phyloP scores from a whole-genome alignment of 2,888 invertebrate genomes.

The Dasypolia templi region DNA sequence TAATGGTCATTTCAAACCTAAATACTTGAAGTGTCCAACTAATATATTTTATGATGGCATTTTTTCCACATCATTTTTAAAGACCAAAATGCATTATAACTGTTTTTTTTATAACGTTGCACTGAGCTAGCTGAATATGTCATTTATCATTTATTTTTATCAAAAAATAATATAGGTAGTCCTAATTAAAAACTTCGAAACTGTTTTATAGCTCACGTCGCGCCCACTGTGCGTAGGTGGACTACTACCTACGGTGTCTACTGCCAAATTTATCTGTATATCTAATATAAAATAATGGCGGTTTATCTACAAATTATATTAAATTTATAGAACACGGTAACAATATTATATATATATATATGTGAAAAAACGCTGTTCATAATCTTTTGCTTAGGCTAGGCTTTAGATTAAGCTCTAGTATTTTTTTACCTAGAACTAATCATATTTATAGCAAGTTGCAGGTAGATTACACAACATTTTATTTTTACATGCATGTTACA shows the following conservation, averaged over 20 bases:
- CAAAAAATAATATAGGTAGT: background rate
- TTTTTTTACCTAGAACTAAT: background rate
- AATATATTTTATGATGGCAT: background rate
- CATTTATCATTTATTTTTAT: conserved; percentile 1
- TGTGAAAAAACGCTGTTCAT: background rate
- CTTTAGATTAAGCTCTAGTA: background rate
- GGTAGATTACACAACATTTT: conserved; percentile 12
- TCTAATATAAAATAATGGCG: conserved; percentile 39
- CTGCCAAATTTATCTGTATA: conserved; percentile 64
- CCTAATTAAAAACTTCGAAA: conserved; percentile 66
- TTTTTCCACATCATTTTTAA: background rate
- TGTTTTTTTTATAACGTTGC: background rate
- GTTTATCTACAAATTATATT: conserved; percentile 13
- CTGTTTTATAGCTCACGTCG: conserved; percentile 68
- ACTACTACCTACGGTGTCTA: conserved; percentile 68
- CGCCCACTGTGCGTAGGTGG: conserved; percentile 70
- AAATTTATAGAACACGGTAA: background rate
- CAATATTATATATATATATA: too few species aligned
- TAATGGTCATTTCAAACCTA: background rate
- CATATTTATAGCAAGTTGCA: background rate
- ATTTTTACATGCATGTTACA: too few species aligned
- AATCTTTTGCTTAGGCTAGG: background rate
- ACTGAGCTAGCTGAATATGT: background rate
- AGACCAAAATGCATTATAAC: background rate
- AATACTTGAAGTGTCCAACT: background rate